Evolutionary conservation across 1,140 invertebrate species (phyloP), one percentile per base, ranked within the genome.

Genomic region (Drosophila rhopaloa): DNA sequence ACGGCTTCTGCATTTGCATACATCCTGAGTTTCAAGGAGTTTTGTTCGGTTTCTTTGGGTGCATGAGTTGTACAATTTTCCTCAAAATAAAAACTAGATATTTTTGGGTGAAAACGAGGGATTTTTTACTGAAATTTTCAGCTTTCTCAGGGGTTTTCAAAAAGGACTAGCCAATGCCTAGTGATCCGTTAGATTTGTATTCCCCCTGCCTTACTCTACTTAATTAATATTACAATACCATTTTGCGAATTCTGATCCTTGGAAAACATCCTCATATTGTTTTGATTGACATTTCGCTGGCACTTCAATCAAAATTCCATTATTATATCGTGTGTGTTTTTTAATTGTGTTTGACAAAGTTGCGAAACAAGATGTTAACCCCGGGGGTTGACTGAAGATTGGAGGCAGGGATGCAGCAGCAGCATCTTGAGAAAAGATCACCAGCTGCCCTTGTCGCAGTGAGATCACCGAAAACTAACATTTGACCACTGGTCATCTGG

Each of bases 281-380:
- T 43, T 27, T 88, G 84, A 88, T 89, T 88, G 84, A 89, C 84
- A 81, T 43, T 81, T 80, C 65, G 80, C 73, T 78, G 73, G 68
- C 80, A 77, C 61, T 88, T 74, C 84, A 83, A 88, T 88, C 81
- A 89, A 89, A 76, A 89, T 80, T 80, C 41, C 60, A 71, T 80
- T 88, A 83, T 77, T 37, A 44, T 43, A 56, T 61, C 32, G 62
- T 62, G 48, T 79, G 61, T 74, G 35, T 78, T 55, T 71, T 72
- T 78, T 85, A 85, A 85, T 85, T 85, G 74, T 78, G 62, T 76
- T 80, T 88, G 83, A 81, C 84, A 88, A 76, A 88, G 84, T 88
- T 89, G 84, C 73, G 46, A 83, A 89, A 84, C 84, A 88, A 88
- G 84, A 89, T 88, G 76, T 74, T 74, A 55, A 76, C 75, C 75